Conservation (phyloP, 2,797 vertebrate species). For the Leptodactylus fallax region DNA sequence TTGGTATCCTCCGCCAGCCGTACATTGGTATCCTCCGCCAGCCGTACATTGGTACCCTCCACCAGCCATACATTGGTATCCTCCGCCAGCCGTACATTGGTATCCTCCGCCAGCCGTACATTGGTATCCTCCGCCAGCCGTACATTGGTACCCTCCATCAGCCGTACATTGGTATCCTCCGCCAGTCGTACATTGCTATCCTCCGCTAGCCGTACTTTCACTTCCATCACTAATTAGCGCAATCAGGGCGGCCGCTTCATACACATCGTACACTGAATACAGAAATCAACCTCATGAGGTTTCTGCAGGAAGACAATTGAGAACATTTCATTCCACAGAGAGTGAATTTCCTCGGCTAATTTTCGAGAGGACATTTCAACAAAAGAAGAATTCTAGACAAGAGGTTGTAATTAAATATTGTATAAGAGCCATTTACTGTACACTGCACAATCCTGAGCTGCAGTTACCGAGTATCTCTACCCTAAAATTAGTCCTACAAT, state of each 20-base stretch:
- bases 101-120: no score
- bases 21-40: no score
- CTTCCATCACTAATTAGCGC: background rate
- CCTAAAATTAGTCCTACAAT: no score
- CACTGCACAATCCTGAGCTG: background rate
- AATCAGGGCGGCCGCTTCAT: background rate
- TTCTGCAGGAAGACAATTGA: background rate
- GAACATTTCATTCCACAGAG: background rate
- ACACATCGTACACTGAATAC: background rate
- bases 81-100: no score
- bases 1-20: no score
- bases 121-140: no score
- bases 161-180: background rate
- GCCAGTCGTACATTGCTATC: background rate
- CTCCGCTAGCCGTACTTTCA: no score
- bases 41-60: no score
- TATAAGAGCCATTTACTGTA: background rate
- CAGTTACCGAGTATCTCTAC: background rate
- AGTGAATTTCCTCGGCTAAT: background rate
- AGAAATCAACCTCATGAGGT: constrained; percentile 8
- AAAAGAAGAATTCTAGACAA: background rate
- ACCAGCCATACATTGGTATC: no score
- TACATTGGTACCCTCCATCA: no score
- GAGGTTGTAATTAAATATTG: background rate
- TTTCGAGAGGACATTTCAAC: background rate